These are phyloP conservation scores for Drosophila affinis DNA, from an alignment of 2,888 invertebrate genomes.

Conservation along the genomic window DNA sequence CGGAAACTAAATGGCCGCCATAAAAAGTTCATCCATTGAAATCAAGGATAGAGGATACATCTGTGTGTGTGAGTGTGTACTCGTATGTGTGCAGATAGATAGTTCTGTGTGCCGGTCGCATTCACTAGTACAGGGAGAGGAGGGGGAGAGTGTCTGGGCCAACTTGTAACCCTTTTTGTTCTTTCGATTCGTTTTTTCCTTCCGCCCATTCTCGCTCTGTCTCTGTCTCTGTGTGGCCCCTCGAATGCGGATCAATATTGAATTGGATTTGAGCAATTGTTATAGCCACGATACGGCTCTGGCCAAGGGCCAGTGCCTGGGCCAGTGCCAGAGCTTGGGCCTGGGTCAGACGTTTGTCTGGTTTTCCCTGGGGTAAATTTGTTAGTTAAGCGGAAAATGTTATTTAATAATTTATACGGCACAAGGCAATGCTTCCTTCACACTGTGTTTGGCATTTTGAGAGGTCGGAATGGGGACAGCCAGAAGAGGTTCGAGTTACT, in stretches of 20 bases:
- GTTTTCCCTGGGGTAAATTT: constrained; percentile 28
- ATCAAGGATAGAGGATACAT: constrained; percentile 5
- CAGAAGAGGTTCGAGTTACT: constrained; percentile 13
- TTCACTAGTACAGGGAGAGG: neutral
- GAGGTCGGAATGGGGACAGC: constrained; percentile 15
- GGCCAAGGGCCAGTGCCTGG: neutral
- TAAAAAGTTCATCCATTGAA: constrained; percentile 32
- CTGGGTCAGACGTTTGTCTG: constrained; percentile 15
- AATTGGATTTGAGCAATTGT: constrained; percentile 73
- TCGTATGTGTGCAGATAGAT: neutral
- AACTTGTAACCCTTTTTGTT: constrained; percentile 41
- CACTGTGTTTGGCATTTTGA: constrained; percentile 39
- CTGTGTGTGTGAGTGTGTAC: neutral
- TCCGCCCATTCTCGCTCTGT: constrained; percentile 42
- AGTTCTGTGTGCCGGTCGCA: constrained; percentile 2
- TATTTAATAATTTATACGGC: constrained; percentile 61
- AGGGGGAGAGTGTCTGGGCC: neutral
- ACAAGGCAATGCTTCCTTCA: constrained; percentile 11
- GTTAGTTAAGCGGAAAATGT: constrained; percentile 54
- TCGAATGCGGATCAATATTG: constrained; percentile 67
- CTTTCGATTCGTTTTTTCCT: constrained; percentile 52
- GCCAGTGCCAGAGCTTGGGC: neutral
- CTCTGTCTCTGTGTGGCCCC: constrained; percentile 19
- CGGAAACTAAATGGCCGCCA: constrained; percentile 25
- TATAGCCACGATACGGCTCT: constrained; percentile 24